Evolutionary conservation across 1,140 invertebrate genomes (phyloP), one percentile per base, ranked within the genome.

Genomic region (Scaptodrosophila lebanonensis): DNA sequence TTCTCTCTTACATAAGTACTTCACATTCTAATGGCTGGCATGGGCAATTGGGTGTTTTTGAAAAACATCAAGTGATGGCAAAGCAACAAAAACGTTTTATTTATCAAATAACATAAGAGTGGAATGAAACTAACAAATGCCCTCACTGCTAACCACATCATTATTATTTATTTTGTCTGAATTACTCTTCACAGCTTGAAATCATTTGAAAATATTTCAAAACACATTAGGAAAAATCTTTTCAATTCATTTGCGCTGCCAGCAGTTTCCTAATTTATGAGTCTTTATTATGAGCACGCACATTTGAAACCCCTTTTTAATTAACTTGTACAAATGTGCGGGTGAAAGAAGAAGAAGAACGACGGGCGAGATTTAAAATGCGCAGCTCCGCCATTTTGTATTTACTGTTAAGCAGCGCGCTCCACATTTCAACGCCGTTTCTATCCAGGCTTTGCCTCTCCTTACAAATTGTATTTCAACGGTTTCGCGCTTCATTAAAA

Each of bases 401-500:
- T 72, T 71, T 50, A 58, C 35, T 56, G 13, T 56, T 65, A 58
- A 25, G 48, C 62, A 59, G 49, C 27, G 40, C 54, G 50, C 22
- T 25, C 8, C 22, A 25, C 22, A 8, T 25, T 25, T 25, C 22
- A 25, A 25, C 22, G 22, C 22, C 22, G 8, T 25, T 22, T 22
- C 20, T 35, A 12, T 27, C 39, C 29, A 49, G 39, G 27, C 44
- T 63, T 50, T 35, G 40, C 50, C 57, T 57, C 52, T 75, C 68
- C 65, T 68, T 79, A 77, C 73, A 77, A 77, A 77, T 79, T 77
- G 73, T 79, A 68, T 73, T 77, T 77, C 73, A 73, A 73, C 73
- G 73, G 68, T 82, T 77, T 79, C 66, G 73, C 73, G 73, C 73
- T 79, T 79, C 75, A 79, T 79, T 79, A 79, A 79, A 79, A 82